These are phyloP conservation scores for Conopomorpha cramerella DNA, from an alignment of 1,140 invertebrate species.

Conservation along the genomic window DNA sequence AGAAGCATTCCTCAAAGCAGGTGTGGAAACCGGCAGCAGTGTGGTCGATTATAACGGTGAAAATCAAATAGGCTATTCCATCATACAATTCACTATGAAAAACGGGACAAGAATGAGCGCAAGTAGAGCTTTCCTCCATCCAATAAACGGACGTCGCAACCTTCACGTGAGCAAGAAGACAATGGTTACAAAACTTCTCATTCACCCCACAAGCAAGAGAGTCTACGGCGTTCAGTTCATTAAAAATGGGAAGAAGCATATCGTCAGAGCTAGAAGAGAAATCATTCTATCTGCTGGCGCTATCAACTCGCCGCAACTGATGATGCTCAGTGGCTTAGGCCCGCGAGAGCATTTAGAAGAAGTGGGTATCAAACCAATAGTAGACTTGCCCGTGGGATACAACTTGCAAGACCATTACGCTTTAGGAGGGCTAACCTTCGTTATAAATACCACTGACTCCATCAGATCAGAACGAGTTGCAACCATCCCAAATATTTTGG, in stretches of 20 bases:
- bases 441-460: constrained; percentile 54
- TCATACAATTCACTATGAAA: constrained; percentile 61
- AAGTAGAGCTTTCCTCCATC: constrained; percentile 71
- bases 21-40: constrained; percentile 71
- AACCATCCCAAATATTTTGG: constrained; percentile 14
- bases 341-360: constrained; percentile 66
- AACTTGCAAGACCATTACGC: constrained; percentile 75
- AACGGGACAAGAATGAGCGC: constrained; percentile 64
- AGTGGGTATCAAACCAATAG: constrained; percentile 58
- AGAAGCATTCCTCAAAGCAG: constrained; percentile 71
- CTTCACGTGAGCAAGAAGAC: constrained; percentile 64
- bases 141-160: constrained; percentile 60
- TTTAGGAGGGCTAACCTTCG: constrained; percentile 66
- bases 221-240: constrained; percentile 64
- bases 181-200: constrained; percentile 69
- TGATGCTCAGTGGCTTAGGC: constrained; percentile 80
- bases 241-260: constrained; percentile 36
- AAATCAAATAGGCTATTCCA: constrained; percentile 52
- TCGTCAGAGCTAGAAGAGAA: constrained; percentile 65
- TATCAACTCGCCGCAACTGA: constrained; percentile 71
- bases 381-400: constrained; percentile 70
- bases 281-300: constrained; percentile 73
- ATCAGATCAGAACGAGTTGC: constrained; percentile 19
- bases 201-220: constrained; percentile 64
- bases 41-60: constrained; percentile 60